Conservation (phyloP, 2,888 invertebrate species). For the Xanthostigma xanthostigma region DNA sequence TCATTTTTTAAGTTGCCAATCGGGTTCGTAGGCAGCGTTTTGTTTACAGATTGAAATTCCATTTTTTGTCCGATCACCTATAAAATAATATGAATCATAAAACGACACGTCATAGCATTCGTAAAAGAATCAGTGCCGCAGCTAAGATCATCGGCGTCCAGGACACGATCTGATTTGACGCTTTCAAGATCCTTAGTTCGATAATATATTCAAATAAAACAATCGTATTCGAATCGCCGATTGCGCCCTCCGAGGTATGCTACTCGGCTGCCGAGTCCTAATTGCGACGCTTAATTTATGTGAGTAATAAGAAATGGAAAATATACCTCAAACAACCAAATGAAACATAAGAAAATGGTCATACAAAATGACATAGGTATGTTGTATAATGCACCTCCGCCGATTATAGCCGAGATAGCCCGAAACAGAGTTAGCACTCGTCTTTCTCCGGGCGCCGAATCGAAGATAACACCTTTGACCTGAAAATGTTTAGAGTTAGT, state of each 20-base stretch:
- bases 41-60: conserved; percentile 25
- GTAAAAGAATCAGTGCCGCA: too few relatives aligned
- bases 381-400: conserved; percentile 38
- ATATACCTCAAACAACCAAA: conserved; percentile 44
- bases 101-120: neutral
- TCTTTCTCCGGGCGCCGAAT: conserved; percentile 53
- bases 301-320: neutral
- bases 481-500: conserved; percentile 17
- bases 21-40: conserved; percentile 37
- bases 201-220: neutral
- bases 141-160: too few relatives aligned
- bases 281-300: neutral
- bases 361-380: conserved; percentile 37
- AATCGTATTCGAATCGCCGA: neutral
- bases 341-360: conserved; percentile 38
- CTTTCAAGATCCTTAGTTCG: neutral
- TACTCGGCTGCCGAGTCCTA: too few relatives aligned
- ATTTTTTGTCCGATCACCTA: conserved; percentile 20
- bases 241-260: neutral
- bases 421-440: conserved; percentile 39
- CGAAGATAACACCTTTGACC: conserved; percentile 51
- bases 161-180: too few relatives aligned
- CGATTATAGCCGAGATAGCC: conserved; percentile 45
- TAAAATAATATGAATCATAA: neutral
- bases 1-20: conserved; percentile 41